phyloP scores from a whole-genome alignment of 2,113 vertebrate genomes.

The Brachyistius frenatus region DNA sequence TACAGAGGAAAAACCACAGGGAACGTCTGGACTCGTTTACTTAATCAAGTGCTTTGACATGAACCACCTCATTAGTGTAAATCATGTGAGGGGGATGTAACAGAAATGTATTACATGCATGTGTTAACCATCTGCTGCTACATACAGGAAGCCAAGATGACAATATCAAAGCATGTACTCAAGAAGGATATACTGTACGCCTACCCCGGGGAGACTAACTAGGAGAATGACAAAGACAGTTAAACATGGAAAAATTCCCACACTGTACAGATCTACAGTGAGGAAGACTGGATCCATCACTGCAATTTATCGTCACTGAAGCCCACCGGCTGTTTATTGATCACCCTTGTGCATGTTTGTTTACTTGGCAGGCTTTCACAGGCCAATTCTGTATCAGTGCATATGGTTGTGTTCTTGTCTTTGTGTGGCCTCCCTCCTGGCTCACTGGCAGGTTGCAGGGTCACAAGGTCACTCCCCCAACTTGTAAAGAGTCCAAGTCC shows the following conservation, averaged over 20 bases:
- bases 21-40: slow-evolving; percentile 12
- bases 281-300: not conserved
- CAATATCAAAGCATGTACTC: slow-evolving; percentile 39
- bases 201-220: slow-evolving; percentile 16
- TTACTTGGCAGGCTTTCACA: slow-evolving; percentile 19
- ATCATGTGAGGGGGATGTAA: slow-evolving; percentile 3
- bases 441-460: slow-evolving; percentile 36
- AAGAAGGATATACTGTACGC: slow-evolving; percentile 26
- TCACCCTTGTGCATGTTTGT: slow-evolving; percentile 31
- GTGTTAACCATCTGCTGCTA: slow-evolving; percentile 56
- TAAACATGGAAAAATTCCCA: slow-evolving; percentile 12
- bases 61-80: slow-evolving; percentile 21
- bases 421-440: slow-evolving; percentile 48
- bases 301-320: slow-evolving; percentile 21
- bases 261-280: not conserved
- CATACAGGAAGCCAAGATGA: slow-evolving; percentile 4
- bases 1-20: not conserved
- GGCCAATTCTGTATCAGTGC: slow-evolving; percentile 22
- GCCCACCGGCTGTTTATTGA: slow-evolving; percentile 50
- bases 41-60: slow-evolving; percentile 14
- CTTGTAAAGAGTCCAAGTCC: slow-evolving; percentile 33
- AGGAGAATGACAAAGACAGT: slow-evolving; percentile 24
- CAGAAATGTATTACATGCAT: slow-evolving; percentile 44
- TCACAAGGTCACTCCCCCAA: slow-evolving; percentile 44
- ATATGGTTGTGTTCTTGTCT: slow-evolving; percentile 21